Evolutionary conservation across 30 jellyfish, hydroid and myxozoan genomes (phyloP).

Genomic region (Pseudorhiza aurosa): DNA sequence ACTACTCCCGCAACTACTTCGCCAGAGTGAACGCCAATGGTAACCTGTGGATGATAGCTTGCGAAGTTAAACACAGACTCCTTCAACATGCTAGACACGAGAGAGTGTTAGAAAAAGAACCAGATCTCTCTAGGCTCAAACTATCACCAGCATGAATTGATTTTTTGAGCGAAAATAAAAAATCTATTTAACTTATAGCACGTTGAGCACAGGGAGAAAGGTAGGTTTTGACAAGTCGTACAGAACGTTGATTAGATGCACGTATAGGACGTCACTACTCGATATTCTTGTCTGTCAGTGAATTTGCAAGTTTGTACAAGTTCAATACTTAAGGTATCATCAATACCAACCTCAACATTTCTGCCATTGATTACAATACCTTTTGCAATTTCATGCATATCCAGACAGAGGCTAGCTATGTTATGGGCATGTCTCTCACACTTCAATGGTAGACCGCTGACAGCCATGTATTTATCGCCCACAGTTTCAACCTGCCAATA

Average conservation of each 20-base stretch:
- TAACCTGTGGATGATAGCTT: constrained; percentile 65
- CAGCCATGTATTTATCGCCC: constrained; percentile 92
- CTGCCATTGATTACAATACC: constrained; percentile 52
- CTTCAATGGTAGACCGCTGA: constrained; percentile 80
- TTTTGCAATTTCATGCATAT: constrained; percentile 73
- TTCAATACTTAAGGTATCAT: background rate
- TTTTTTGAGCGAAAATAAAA: no score
- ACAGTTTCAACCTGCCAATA: constrained; percentile 81
- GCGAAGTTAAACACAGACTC: no score
- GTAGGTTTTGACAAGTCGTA: no score
- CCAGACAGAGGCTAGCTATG: constrained; percentile 77
- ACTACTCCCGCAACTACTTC: constrained; percentile 99
- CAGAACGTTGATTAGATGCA: no score
- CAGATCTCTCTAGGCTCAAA: no score
- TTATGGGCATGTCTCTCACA: constrained; percentile 82
- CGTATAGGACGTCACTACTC: no score
- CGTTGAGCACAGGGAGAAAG: no score
- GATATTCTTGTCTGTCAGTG: no score
- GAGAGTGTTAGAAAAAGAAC: no score
- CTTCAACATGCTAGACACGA: no score
- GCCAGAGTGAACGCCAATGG: constrained; percentile 96
- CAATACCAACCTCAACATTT: constrained; percentile 65
- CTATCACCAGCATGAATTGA: no score
- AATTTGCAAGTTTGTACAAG: background rate
- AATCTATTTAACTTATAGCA: no score